Base-by-base conservation (phyloP, 2,888 invertebrate species). In the Campaea margaritaria region DNA sequence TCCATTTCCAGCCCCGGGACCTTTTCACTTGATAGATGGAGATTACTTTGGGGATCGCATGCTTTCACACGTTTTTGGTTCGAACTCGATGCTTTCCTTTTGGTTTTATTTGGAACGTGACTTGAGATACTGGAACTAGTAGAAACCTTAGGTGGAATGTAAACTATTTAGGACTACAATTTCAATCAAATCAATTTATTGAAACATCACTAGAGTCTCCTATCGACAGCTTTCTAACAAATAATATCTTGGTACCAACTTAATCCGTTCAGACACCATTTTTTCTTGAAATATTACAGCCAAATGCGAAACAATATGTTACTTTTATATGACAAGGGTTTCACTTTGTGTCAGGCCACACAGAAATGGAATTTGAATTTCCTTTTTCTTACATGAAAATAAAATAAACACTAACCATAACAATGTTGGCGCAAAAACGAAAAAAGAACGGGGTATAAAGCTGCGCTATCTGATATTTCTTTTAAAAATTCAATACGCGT, bases 41-140 rank as follows among this genome's bases (percentile, higher is more conserved):
- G 69, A 75, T 82, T 80, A 76, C 73, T 78, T 31, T 9, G 10
- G 31, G 31, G 31, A 31, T 31, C 31, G 31, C 31, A 31, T 31
- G 31, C 31, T 80, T 70, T 72, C 77, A 78, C 61, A 67, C 65
- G n/a, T 74, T 77, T 68, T 76, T 78, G 34, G 67, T 59, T 45
- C 67, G 71, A 39, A n/a, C n/a, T n/a, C n/a, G n/a, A 38, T 31
- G 31, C 31, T 31, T 47, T 62, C 8, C 21, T 76, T 65, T 77
- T 79, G 27, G 27, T 34, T 52, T 59, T 34, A 58, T 55, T 45
- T 31, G 31, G 31, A 31, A 31, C 31, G 31, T 31, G 31, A 31
- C 31, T 31, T 31, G 31, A 13, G 34, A 15, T 15, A 39, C n/a
- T 12, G 34, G 8, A 34, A 34, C 34, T n/a, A n/a, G n/a, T n/a